Evolutionary conservation across 2,113 vertebrate species (phyloP).

Genomic region (Paradoxurus hermaphroditus): DNA sequence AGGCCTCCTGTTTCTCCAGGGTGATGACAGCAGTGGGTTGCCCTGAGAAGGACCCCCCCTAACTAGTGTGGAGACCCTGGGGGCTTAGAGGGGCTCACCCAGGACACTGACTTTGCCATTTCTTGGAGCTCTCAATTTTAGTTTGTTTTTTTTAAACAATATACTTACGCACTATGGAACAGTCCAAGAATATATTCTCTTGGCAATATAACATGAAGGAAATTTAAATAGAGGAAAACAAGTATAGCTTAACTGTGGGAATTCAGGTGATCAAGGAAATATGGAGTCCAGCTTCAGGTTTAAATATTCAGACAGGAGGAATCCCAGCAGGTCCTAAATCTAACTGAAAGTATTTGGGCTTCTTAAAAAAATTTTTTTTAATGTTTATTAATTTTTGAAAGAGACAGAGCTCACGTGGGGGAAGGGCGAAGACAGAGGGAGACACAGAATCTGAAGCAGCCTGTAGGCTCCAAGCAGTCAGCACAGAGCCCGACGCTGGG

Average conservation of each 20-base stretch:
- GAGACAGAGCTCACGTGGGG: too few relatives aligned
- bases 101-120: neutral
- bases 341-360: neutral
- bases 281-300: neutral
- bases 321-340: neutral
- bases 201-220: neutral
- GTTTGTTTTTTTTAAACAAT: neutral
- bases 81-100: neutral
- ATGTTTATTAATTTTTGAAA: too few relatives aligned
- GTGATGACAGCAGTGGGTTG: neutral
- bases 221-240: neutral
- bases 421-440: too few relatives aligned
- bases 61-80: neutral
- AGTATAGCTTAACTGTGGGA: neutral
- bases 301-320: neutral
- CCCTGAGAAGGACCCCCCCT: neutral
- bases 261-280: neutral
- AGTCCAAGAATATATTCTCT: neutral
- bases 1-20: neutral
- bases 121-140: neutral
- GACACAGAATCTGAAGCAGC: too few relatives aligned
- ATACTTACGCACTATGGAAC: neutral
- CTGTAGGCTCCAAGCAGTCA: too few relatives aligned
- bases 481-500: too few relatives aligned
- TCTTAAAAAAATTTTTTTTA: neutral